Base-by-base conservation (phyloP, 2,888 invertebrate genomes). In the Odontomyia ornata region DNA sequence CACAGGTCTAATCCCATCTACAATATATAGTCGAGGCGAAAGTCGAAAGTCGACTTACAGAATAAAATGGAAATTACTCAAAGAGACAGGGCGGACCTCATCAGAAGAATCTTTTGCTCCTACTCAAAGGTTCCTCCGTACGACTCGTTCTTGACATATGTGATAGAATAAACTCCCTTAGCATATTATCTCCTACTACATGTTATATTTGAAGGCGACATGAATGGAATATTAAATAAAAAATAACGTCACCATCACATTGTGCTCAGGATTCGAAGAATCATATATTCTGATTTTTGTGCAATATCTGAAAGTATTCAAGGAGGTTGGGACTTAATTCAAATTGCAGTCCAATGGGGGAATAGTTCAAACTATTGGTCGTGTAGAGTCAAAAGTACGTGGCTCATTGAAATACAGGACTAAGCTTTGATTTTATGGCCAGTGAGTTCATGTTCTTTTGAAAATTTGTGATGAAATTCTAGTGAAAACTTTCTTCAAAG, bases 1-100 rank as follows among this genome's bases (percentile, higher is more conserved):
- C 73, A 73, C 73, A 73, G 73, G 73, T 73, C 73, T 73, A 57
- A 73, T 73, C 73, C 73, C 43, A 73, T 57, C n/a, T 13, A 46
- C 27, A 25, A 25, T 60, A 52, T 52, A 18, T 18, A 52, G 52
- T 52, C 52, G 13, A 52, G 60, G 25, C 21, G 5, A 18, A 13
- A 60, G 60, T 60, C 21, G 5, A 18, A 13, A 60, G 60, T 60
- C 4, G 23, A 60, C 23, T 60, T 23, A 15, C 25, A 47, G 36
- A 21, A 30, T 73, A 57, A 43, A 27, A 72, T 73, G 73, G 57
- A 73, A 73, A 57, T 73, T 73, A 57, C 57, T 57, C 57, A 57
- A 73, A 73, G 60, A 57, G 73, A 23, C 23, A 27, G 69, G 69
- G 69, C 69, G 69, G 69, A 69, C 69, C 69, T 69, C 69, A 69